These are phyloP conservation scores for Mythimna loreyi DNA, from an alignment of 2,888 invertebrate genomes.

Conservation along the genomic window DNA sequence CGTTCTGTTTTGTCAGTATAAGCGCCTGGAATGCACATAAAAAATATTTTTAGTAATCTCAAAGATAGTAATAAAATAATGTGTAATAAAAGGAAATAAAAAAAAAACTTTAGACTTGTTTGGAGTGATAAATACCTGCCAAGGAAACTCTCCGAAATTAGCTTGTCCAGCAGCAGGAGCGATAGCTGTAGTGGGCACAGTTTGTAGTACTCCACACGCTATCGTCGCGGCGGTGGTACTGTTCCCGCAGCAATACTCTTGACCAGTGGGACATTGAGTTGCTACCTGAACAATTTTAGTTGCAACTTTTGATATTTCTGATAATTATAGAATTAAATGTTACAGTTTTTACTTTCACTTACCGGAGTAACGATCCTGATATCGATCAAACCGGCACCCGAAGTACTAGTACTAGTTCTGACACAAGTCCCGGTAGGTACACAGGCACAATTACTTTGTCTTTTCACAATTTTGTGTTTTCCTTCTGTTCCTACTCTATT, in stretches of 20 bases:
- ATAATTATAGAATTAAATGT: not conserved
- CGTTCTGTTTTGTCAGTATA: slow-evolving; percentile 90
- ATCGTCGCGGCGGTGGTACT: slow-evolving; percentile 66
- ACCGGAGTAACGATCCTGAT: slow-evolving; percentile 92
- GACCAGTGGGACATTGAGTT: slow-evolving; percentile 81
- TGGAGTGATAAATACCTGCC: slow-evolving; percentile 90
- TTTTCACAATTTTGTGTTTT: slow-evolving; percentile 77
- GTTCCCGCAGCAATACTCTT: slow-evolving; percentile 83
- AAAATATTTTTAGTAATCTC: slow-evolving; percentile 1
- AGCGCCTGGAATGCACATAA: slow-evolving; percentile 83
- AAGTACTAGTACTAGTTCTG: slow-evolving; percentile 68
- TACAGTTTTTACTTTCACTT: slow-evolving; percentile 64
- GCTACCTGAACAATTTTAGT: slow-evolving; percentile 56
- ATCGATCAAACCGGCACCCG: slow-evolving; percentile 91
- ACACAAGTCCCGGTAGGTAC: slow-evolving; percentile 82
- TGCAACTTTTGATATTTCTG: slow-evolving; percentile 16
- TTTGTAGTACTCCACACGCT: slow-evolving; percentile 86
- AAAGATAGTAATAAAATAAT: slow-evolving; percentile 6
- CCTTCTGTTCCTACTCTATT: slow-evolving; percentile 41
- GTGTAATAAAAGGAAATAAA: too few relatives aligned
- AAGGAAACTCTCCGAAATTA: slow-evolving; percentile 93
- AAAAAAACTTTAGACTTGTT: not conserved
- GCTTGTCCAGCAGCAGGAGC: slow-evolving; percentile 90
- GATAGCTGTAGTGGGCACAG: slow-evolving; percentile 77
- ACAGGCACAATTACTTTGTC: slow-evolving; percentile 83